Base-by-base conservation (phyloP, 2,888 invertebrate species). In the Willowsia nigromaculata region DNA sequence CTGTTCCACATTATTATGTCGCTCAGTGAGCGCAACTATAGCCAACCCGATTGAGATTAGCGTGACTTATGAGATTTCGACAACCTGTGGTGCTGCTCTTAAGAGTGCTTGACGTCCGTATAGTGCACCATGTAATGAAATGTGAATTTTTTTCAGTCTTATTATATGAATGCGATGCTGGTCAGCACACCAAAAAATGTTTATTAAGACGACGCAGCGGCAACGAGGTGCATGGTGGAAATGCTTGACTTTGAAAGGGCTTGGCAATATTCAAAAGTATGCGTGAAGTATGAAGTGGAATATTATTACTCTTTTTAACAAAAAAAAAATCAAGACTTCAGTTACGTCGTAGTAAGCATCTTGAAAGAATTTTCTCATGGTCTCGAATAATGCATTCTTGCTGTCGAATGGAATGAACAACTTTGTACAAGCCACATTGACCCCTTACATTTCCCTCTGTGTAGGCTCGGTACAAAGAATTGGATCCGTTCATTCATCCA, bases 51-150 rank as follows among this genome's bases (percentile, higher is more conserved):
- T 84, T 81, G 82, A 84, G 90, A 90, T 87, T 90, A 85, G 89
- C 90, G 90, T 91, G 90, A 91, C 90, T 91, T 91, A 91, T 91
- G 90, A 85, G 85, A 84, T 90, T 90, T 90, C 84, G 90, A 90
- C 89, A 90, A 89, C 87, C 89, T 89, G 89, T 65, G 89, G 90
- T 89, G 89, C 84, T 89, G 84, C 56, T 81, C 84, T 76, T 53
- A 85, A 89, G 85, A 80, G 81, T 53, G 62, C 84, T 84, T 84
- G 88, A 88, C 84, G 88, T 85, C 65, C 85, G 78, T 65, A 74
- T 47, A 68, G 18, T 84, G 50, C 37, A 40, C 68, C 74, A 82
- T 82, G 74, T 53, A 81, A 50, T 74, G 62, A 43, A 74, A 84
- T 65, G 65, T 50, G 56, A 74, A 83, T 65, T 65, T 82, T 40